Base-by-base conservation (phyloP, 2,797 vertebrate genomes). In the Triplophysa yarkandensis region DNA sequence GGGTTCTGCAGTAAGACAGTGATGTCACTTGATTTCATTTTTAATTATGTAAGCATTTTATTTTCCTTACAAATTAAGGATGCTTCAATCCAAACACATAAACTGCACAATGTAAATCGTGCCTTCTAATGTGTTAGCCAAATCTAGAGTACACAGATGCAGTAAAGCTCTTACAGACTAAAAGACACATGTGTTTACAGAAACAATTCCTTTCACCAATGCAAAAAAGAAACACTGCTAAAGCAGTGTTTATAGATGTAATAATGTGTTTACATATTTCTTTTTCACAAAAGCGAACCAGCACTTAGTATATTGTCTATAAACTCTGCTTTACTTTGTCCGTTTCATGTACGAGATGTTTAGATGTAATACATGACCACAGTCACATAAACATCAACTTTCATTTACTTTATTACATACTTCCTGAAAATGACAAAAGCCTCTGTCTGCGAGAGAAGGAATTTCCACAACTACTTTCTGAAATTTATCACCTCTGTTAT, bases 251-350 rank as follows among this genome's bases (percentile, higher is more conserved):
- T 79, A 74, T 17, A 70, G 23, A 65, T 1, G 14, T 43, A 54
- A 54, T 73, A 54, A 64, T 32, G 36, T 73, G 71, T 73, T 72
- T 72, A 64, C 70, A 72, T 73, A 58, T 46, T 64, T 73, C 61
- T 55, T 25, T 25, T 64, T 73, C 23, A 73, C 36, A 55, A 73
- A 28, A 43, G 27, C 54, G 23, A 41, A 68, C 23, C 17, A 57
- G 43, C 43, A 61, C 48, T 68, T 52, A 52, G 23, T 52, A 16
- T 13, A 66, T 46, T 57, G 34, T 74, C 50, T 65, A 30, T 34
- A 57, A 73, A 73, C 34, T 8, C 39, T 32, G 36, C 7, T 52
- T 61, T 39, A 44, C 39, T 55, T 32, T 9, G 28, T 74, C 50
- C 21, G 10, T 67, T 36, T 74, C 7, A 34, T 27, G 62, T 39